Conservation (phyloP, 2,888 invertebrate genomes). For the Xestia c-nigrum region DNA sequence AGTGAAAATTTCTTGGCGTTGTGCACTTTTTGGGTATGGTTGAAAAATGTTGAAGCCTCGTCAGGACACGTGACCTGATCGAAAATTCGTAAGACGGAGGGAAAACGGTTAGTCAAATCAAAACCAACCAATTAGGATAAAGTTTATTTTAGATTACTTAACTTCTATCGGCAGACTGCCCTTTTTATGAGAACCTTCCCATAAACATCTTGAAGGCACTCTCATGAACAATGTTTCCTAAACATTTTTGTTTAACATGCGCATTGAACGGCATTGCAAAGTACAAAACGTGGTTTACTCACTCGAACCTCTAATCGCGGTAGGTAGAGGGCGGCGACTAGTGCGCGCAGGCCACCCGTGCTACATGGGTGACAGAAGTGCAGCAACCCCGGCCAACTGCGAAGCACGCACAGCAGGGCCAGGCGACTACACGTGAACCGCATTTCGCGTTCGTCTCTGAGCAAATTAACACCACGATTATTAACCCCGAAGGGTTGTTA, state of each 20-base stretch:
- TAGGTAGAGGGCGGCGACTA: conserved; percentile 95
- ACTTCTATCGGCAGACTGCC: too few species aligned
- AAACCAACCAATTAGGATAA: too few species aligned
- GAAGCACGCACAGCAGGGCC: conserved; percentile 95
- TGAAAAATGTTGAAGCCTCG: too few species aligned
- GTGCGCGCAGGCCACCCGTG: conserved; percentile 94
- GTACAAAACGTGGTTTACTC: conserved; percentile 79
- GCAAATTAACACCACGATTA: not conserved
- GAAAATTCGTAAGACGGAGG: too few species aligned
- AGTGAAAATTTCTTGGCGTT: too few species aligned
- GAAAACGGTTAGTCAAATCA: too few species aligned
- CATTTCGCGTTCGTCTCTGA: conserved; percentile 94
- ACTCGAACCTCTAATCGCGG: conserved; percentile 97
- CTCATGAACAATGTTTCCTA: not conserved
- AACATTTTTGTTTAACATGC: not conserved
- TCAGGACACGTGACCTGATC: too few species aligned
- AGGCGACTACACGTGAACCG: conserved; percentile 96
- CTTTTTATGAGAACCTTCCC: too few species aligned
- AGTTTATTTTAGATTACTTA: too few species aligned
- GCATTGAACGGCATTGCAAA: not conserved
- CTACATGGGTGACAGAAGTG: conserved; percentile 96
- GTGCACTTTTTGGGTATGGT: too few species aligned
- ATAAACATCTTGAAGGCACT: too few species aligned
- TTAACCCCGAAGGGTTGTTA: not conserved
- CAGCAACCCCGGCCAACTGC: conserved; percentile 97